phyloP scores from a whole-genome alignment of 2,888 invertebrate genomes.

The Lasius platythorax region DNA sequence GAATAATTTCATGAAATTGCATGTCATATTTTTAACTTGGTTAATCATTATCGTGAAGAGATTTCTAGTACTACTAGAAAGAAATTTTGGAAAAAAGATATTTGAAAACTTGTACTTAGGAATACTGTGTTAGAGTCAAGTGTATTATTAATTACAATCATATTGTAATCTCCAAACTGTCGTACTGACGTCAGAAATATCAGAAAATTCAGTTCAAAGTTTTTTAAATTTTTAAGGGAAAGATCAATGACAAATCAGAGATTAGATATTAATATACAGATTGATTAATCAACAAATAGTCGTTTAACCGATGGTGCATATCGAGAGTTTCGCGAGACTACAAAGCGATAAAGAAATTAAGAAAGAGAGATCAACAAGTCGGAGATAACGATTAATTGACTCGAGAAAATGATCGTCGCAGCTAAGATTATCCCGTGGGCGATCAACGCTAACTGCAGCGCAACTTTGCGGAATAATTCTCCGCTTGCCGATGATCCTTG shows the following conservation, averaged over 20 bases:
- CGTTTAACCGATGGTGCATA: not conserved
- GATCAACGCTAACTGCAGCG: conserved; percentile 20
- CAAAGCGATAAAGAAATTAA: conserved; percentile 20
- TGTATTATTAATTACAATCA: not conserved
- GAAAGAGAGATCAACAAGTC: conserved; percentile 43
- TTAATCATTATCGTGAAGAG: not conserved
- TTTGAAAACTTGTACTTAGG: not conserved
- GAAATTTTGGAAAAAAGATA: too few species aligned
- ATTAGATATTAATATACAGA: not conserved
- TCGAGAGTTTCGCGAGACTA: not conserved
- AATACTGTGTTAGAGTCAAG: not conserved
- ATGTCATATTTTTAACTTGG: not conserved
- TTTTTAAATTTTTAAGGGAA: not conserved
- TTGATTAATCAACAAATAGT: conserved; percentile 12
- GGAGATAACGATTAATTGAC: conserved; percentile 40
- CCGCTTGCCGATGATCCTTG: conserved; percentile 27
- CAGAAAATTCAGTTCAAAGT: not conserved
- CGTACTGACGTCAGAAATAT: not conserved
- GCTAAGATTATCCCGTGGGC: conserved; percentile 5
- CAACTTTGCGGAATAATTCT: conserved; percentile 39
- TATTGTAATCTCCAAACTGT: not conserved
- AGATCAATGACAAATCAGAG: not conserved
- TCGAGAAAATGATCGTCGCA: conserved; percentile 20
- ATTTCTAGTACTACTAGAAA: not conserved
- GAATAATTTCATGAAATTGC: not conserved